phyloP scores from a whole-genome alignment of 2,113 vertebrate genomes.

The Leptobrachium ailaonicum region DNA sequence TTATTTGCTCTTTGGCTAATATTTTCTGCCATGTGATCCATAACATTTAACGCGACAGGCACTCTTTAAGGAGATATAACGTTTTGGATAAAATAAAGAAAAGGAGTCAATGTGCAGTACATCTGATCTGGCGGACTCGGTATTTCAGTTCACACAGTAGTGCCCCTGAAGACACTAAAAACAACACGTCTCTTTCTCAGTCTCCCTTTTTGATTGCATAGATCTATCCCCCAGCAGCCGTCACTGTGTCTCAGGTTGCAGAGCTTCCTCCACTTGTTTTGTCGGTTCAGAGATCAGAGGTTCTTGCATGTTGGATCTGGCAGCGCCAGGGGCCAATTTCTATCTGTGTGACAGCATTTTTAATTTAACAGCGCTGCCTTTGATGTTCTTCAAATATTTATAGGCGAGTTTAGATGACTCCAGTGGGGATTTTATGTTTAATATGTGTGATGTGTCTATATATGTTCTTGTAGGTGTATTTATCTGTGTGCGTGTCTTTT shows the following conservation, averaged over 20 bases:
- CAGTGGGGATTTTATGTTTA: slow-evolving; percentile 26
- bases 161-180: background rate
- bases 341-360: slow-evolving; percentile 83
- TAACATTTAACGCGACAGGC: no score
- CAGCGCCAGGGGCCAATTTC: slow-evolving; percentile 83
- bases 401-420: slow-evolving; percentile 75
- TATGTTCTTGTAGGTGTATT: no score
- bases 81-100: no score
- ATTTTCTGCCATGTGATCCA: no score
- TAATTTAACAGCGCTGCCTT: slow-evolving; percentile 80
- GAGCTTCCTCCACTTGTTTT: slow-evolving; percentile 31
- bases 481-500: no score
- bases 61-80: no score
- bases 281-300: slow-evolving; percentile 57
- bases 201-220: background rate
- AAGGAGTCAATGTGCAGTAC: no score
- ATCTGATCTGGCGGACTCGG: no score
- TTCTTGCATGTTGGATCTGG: slow-evolving; percentile 80
- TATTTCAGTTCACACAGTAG: no score
- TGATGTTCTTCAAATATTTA: slow-evolving; percentile 84
- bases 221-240: slow-evolving; percentile 10
- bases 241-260: slow-evolving; percentile 36
- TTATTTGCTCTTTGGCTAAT: no score
- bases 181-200: background rate
- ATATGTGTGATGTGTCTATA: background rate